Evolutionary conservation across 2,888 invertebrate genomes (phyloP).

Genomic region (Terebella lapidaria): DNA sequence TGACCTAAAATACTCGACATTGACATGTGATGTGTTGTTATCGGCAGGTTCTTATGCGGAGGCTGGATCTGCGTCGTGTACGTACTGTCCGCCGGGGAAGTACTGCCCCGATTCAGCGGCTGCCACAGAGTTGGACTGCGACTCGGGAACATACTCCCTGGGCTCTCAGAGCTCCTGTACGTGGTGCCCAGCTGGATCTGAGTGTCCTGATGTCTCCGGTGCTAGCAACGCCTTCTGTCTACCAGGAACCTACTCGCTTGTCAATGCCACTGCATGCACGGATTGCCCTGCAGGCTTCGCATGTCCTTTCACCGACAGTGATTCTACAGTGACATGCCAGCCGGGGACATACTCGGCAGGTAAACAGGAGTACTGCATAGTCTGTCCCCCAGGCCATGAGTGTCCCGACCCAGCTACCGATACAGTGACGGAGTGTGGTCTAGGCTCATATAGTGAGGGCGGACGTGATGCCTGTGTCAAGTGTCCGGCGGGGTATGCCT

Average conservation of each 20-base stretch:
- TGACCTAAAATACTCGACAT: background rate
- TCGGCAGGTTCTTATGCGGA: constrained; percentile 24
- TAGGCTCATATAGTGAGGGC: constrained; percentile 37
- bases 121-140: constrained; percentile 28
- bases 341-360: constrained; percentile 36
- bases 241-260: constrained; percentile 28
- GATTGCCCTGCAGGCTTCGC: constrained; percentile 29
- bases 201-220: constrained; percentile 34
- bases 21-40: background rate
- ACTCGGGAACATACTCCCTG: constrained; percentile 33
- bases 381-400: constrained; percentile 37
- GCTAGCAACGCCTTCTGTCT: constrained; percentile 32
- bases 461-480: constrained; percentile 33
- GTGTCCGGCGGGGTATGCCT: constrained; percentile 44
- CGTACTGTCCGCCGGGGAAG: constrained; percentile 35
- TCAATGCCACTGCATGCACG: constrained; percentile 14
- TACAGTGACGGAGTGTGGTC: constrained; percentile 31
- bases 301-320: constrained; percentile 27
- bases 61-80: constrained; percentile 19
- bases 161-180: constrained; percentile 37
- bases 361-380: constrained; percentile 29
- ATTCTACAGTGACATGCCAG: constrained; percentile 28
- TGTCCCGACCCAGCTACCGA: constrained; percentile 34
- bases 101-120: constrained; percentile 46
- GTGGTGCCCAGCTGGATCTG: constrained; percentile 36